Evolutionary conservation across 1,140 invertebrate species (phyloP), one percentile per base, ranked within the genome.

Genomic region (Tetramorium alpestre): DNA sequence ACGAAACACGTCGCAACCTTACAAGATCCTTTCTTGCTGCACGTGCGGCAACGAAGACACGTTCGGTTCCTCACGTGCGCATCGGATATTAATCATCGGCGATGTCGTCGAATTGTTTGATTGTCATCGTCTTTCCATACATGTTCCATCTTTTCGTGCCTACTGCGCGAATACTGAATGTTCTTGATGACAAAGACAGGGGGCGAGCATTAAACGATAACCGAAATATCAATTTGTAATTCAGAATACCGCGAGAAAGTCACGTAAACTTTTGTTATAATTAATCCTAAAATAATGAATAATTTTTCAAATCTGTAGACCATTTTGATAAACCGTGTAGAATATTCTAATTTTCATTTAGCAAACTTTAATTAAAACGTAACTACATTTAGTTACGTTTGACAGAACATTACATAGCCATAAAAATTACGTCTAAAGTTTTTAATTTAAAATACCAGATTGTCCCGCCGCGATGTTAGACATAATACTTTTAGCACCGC

Each of bases 1-100:
- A 70, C 87, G 78, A 90, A 89, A 91, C 91, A 86, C 78, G 65
- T 73, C 78, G 86, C 85, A 88, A 88, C 87, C 87, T 93, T 92
- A 89, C 82, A 85, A 86, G 87, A 90, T 87, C 89, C 87, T 92
- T 87, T 88, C 62, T 47, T 16, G 76, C 60, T 64, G 44, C 76
- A 70, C 78, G 86, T 80, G 86, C 75, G 28, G 47, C 13, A 82
- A 60, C 80, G 80, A 58, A 73, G 28, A 41, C 69, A 84, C 69
- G 69, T 84, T 58, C n/a, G 69, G 69, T 75, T 60, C 69, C 80
- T 84, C 80, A 84, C 80, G 80, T 84, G 80, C 80, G 54, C 25
- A 56, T 60, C 41, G 54, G 69, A 62, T 84, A 75, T 84, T 84
- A 84, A 84, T 84, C 80, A 84, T 84, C 69, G 13, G 41, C 54